phyloP scores from a whole-genome alignment of 2,797 vertebrate genomes.

The Sternarchorhynchus goeldii region DNA sequence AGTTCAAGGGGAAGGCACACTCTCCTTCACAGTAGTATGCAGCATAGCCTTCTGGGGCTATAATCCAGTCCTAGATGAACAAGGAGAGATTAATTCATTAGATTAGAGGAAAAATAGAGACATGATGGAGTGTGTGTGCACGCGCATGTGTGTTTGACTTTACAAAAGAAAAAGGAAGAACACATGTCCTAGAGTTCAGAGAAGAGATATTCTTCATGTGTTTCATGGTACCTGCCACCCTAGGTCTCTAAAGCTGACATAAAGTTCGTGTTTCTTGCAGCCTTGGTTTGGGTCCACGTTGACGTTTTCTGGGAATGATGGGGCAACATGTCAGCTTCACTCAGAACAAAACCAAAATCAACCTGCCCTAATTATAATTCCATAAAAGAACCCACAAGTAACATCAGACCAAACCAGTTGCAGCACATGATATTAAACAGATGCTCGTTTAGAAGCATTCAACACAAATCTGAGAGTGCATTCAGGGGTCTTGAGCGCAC shows the following conservation, averaged over 20 bases:
- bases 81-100: background rate
- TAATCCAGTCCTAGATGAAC: conserved; percentile 92
- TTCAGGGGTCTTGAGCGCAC: no score
- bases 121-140: background rate
- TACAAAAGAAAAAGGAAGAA: background rate
- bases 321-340: conserved; percentile 1
- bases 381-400: no score
- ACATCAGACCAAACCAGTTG: no score
- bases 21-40: conserved; percentile 98
- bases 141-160: background rate
- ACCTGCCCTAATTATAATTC: no score
- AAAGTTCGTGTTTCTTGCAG: conserved; percentile 96
- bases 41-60: conserved; percentile 95
- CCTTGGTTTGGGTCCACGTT: conserved; percentile 87
- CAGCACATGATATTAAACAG: background rate
- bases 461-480: no score
- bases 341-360: conserved; percentile 2
- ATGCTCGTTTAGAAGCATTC: no score
- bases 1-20: conserved; percentile 96
- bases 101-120: conserved; percentile 5
- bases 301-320: conserved; percentile 79
- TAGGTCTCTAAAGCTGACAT: conserved; percentile 96
- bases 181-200: conserved; percentile 23
- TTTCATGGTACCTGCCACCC: conserved; percentile 90
- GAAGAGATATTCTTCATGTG: background rate